A percentile compares a stretch with the other conserved stretches of the same genome.
phyloP scores from a whole-genome alignment of 1,140 invertebrate species.

The Macrocentrus cingulum region DNA sequence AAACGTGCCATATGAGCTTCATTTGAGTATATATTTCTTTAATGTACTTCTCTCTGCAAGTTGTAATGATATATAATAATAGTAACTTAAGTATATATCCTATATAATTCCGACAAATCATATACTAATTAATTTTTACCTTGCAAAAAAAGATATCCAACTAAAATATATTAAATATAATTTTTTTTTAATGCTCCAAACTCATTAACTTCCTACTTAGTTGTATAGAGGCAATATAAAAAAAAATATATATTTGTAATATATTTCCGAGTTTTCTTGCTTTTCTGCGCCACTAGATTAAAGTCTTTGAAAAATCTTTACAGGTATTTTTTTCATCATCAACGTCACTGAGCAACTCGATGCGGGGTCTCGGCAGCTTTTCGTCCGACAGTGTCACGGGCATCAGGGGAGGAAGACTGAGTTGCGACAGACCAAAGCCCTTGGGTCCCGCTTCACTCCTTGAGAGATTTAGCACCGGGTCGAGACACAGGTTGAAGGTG shows the following conservation, averaged over 20 bases:
- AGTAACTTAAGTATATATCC: too few relatives aligned
- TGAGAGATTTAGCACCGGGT: slow-evolving; percentile 1
- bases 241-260: too few relatives aligned
- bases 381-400: background rate
- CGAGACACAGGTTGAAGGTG: background rate
- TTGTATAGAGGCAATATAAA: too few relatives aligned
- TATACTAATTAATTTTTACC: background rate
- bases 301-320: background rate
- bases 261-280: background rate
- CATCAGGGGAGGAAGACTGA: slow-evolving; percentile 17
- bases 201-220: too few relatives aligned
- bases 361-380: background rate
- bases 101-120: too few relatives aligned
- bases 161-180: slow-evolving; percentile 2
- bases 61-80: too few relatives aligned
- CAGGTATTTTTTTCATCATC: background rate
- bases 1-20: too few relatives aligned
- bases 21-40: too few relatives aligned
- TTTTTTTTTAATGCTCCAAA: too few relatives aligned
- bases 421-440: background rate
- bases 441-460: background rate
- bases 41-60: too few relatives aligned
- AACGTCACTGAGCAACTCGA: background rate
- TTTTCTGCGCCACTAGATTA: background rate
- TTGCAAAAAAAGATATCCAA: background rate